Evolutionary conservation across 92 coral and sea anemone genomes (phyloP), one percentile per base, ranked within the genome.

Genomic region (Hydrozoanthus gracilis): DNA sequence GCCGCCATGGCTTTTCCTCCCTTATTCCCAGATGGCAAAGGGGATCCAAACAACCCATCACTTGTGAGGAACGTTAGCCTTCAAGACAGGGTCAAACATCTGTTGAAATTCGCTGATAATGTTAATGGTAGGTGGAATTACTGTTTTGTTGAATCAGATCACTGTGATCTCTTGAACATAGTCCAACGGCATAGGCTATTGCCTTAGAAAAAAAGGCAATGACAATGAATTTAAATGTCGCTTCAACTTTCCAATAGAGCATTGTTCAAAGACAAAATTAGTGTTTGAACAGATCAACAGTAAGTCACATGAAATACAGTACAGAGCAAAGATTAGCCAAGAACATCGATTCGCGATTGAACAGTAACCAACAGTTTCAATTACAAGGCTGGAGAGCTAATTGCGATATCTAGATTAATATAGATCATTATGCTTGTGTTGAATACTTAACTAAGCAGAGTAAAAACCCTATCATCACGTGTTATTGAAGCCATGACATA

Each of bases 321-420:
- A 90, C 47, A 79, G 88, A 76, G 90, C 90, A 71, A 90, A 86
- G 56, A 87, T 90, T 82, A 27, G 82, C 93, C 54, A 75, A 79
- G 47, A 69, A 73, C 86, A 89, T 86, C 73, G 90, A 89, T 84
- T 66, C 89, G 18, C 87, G 92, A 65, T 49, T 91, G 39, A 91
- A 91, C 91, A 91, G 80, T 65, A 87, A 87, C 71, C 90, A 87
- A 46, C 90, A 77, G 60, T 78, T 87, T 71, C 90, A 87, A 16
- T 69, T 88, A 60, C 92, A 90, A 86, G 87, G 83, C 52, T 89
- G 89, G 92, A 52, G 92, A 79, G 92, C 92, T 46, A 89, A 89
- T 72, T 89, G 89, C 27, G 86, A 66, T 54, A 82, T 82, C 68
- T 76, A 82, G 48, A 47, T 80, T 12, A 17, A 46, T 48, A 51